Evolutionary conservation across 2,888 invertebrate species (phyloP), one percentile per base, ranked within the genome.

Genomic region (Agriopis leucophaearia): DNA sequence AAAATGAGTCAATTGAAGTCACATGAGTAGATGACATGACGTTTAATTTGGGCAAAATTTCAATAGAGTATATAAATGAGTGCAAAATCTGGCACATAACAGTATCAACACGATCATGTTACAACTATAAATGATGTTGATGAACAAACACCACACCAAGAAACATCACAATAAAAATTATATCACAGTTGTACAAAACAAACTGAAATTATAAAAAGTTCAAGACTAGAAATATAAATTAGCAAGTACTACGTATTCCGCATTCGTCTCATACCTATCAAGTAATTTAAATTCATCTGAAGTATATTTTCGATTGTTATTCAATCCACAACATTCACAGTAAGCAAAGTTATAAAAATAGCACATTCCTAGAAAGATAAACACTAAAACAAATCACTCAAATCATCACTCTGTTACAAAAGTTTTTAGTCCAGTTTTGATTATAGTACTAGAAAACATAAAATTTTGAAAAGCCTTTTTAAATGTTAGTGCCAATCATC

Each of bases 401-500:
- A n/a, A n/a, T n/a, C n/a, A 27, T 27, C 27, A 60, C 44, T 45
- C 52, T 55, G 40, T 15, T 38, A 38, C 15, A 10, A 45, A 62
- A 61, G 48, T 45, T 45, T 44, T 60, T 18, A 38, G 15, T 65
- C 52, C 13, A 36, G 45, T 40, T 36, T 57, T 45, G 13, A 61
- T 27, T 48, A 18, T 13, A 51, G 38, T 54, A 15, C 10, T 38
- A 54, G 15, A 7, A 40, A 65, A 64, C n/a, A 44, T 8, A 48
- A 7, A 66, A 69, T 78, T 78, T 78, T 68, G 65, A 78, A 79
- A 81, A 86, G 85, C 84, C 74, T 77, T 73, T 66, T 58, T 74
- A 71, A n/a, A 55, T 80, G 85, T 90, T 89, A 89, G 88, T 88
- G 88, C 88, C 88, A 88, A 89, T 89, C 79, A 79, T 71, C 71